Base-by-base conservation (phyloP, 2,797 vertebrate genomes). In the Lutjanus campechanus region DNA sequence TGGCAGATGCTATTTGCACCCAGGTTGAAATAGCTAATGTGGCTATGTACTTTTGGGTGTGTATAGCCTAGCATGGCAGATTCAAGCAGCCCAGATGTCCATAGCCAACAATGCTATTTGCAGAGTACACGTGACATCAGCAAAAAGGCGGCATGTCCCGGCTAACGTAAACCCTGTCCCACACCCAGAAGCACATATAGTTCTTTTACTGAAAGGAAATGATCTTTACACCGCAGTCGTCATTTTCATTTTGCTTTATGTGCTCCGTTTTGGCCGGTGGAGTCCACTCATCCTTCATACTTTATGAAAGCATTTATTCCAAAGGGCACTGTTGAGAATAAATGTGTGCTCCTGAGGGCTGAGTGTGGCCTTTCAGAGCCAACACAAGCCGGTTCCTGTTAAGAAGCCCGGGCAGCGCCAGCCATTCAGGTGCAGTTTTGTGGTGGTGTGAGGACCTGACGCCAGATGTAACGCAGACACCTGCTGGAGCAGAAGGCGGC, bases 391-490 rank as follows among this genome's bases (percentile, higher is more conserved):
- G 51, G 79, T 84, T 88, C 44, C 75, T 83, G 77, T 91, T 88
- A 83, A 61, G 81, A 80, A 76, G 43, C 25, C 41, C 8, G 20
- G 70, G 73, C 75, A 22, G 51, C 85, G 88, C 90, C 87, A 90
- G 69, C 79, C 67, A 58, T 81, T 87, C 76, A 75, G 79, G 77
- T 85, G 82, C 83, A 83, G 74, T 44, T 80, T 60, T 81, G 66
- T 80, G 69, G 75, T 85, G 63, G 66, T 81, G 75, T 64, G 67
- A 84, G 74, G 83, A 83, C 73, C 46, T 1, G 20, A 61, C 44
- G 67, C 88, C 88, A 90, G 85, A 91, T 89, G 86, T 85, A 78
- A 74, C 73, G 82, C 84, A 82, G 75, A 82, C 92, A 93, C 91
- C 89, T 91, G 92, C 69, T 80, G 40, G 69, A 83, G 64, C 54